Base-by-base conservation (phyloP, 2,113 vertebrate genomes). In the Protobothrops mucrosquamatus region DNA sequence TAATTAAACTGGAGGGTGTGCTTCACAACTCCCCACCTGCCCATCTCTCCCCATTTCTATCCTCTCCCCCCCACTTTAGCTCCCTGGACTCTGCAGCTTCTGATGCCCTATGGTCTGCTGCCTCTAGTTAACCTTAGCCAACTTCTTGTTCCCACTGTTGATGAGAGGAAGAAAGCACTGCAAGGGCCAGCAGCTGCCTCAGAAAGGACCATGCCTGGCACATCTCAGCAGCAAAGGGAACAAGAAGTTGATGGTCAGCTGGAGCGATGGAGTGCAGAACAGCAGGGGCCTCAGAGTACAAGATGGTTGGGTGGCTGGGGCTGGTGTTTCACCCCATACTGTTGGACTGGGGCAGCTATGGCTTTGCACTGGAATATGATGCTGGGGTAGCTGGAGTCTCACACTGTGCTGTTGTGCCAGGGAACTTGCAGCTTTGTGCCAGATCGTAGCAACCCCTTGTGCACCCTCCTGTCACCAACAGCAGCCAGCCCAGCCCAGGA, bases 221-320 rank as follows among this genome's bases (percentile, higher is more conserved):
- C 7, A 2, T 39, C n/a, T 39, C n/a, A 39, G 10, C 4, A 34
- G 64, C 9, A 69, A n/a, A 69, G n/a, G n/a, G n/a, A 74, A 34
- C n/a, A 81, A 81, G 56, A 81, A 81, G 6, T 20, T 81, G 34
- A 39, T 34, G 69, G 34, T 81, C 15, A 81, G 34, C 69, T 81
- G 69, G 34, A 1, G 69, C 0, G 0, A 6, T 39, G 34, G 34
- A 81, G 18, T 3, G 15, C 69, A 39, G n/a, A 14, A 20, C 1
- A 39, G 69, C n/a, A 74, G n/a, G 69, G 34, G 1, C 15, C 69
- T 81, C 34, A 20, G 6, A 39, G 7, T 39, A 39, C 18, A 39
- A 39, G 69, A 20, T 39, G 18, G 34, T 43, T 18, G 2, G 7
- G 6, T 0, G 6, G 34, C 34, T 81, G 18, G 15, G 18, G 6